Base-by-base conservation (phyloP, 2,113 vertebrate species). In the Terrapene triunguis region DNA sequence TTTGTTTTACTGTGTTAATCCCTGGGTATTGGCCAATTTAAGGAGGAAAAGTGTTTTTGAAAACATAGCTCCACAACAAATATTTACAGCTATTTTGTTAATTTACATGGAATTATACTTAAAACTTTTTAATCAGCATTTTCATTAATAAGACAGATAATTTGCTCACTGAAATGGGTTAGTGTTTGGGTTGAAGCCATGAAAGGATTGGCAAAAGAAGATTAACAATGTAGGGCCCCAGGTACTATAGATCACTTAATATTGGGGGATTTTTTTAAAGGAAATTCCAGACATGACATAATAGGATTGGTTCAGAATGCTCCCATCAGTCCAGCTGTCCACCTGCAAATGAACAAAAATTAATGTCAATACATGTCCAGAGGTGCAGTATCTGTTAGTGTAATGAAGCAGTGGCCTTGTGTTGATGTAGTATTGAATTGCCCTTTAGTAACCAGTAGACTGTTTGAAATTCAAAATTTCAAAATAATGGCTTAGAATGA, bases 61-160 rank as follows among this genome's bases (percentile, higher is more conserved):
- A 85, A 89, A 88, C 62, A 50, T 16, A 51, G 51, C 51, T 51
- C 16, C 82, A 76, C 87, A 95, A 17, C 35, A 95, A 53, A 35
- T 80, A 84, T n/a, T 79, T 85, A 84, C 86, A 96, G 27, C 25
- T 84, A 69, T 84, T 91, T 85, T 95, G 89, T 85, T 95, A 89
- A 95, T 96, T 93, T 96, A 76, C 69, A 87, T 76, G 69, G 74
- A 54, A 32, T 87, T 95, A 62, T 35, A 13, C 3, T 35, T 62
- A 62, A 82, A 87, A 62, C 88, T 97, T 51, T 83, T 85, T 89
- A 78, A 82, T 93, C 12, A 22, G 84, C 55, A 79, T 72, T 93
- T 85, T 96, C 80, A 93, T 96, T 96, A 93, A 84, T 85, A 95
- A 96, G 93, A 94, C 79, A 50, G 93, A 96, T 93, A 38, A 94